Evolutionary conservation across 2,797 vertebrate genomes (phyloP), one percentile per base, ranked within the genome.

Genomic region (Oreochromis grahami): DNA sequence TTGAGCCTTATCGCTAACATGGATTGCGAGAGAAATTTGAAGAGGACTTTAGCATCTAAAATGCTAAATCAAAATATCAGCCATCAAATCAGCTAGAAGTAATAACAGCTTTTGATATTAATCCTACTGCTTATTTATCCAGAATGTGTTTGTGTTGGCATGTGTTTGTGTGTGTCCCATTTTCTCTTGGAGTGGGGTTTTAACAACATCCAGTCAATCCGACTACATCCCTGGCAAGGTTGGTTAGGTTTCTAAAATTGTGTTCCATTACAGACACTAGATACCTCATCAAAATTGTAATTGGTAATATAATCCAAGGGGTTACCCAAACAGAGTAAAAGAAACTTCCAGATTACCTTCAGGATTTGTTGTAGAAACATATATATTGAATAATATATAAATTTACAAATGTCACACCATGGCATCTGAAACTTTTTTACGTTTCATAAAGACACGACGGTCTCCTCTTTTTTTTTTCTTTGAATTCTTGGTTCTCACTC

Each of bases 221-320:
- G 3, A 60, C 79, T 78, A 68, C 4, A 82, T 84, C 60, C 80
- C 36, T 41, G n/a, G 51, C 36, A 63, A 79, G 83, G 83, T 55
- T 76, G 36, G 81, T 60, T 79, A 79, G 63, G 50, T 84, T 65
- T 81, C 84, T 87, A 72, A 88, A 86, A 88, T 86, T 87, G 79
- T 83, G 58, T 85, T 90, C 77, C 52, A 80, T 86, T 87, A 85
- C 90, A 81, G 90, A 77, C 77, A 89, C 82, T 21, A 80, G 79
- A 89, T 51, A 89, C 86, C 87, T 90, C 88, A 85, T 93, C 80
- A 90, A 91, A 90, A 76, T 82, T 91, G 86, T 92, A 92, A 90
- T 86, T 17, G 11, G 87, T 85, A 91, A 90, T 81, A n/a, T 81
- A 87, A 92, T 80, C 89, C 78, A 65, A 79, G 79, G 87, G 87